A percentile compares a stretch with the other conserved stretches of the same genome.
Conservation (phyloP, 2,797 vertebrate species). For the Microcaecilia unicolor region DNA sequence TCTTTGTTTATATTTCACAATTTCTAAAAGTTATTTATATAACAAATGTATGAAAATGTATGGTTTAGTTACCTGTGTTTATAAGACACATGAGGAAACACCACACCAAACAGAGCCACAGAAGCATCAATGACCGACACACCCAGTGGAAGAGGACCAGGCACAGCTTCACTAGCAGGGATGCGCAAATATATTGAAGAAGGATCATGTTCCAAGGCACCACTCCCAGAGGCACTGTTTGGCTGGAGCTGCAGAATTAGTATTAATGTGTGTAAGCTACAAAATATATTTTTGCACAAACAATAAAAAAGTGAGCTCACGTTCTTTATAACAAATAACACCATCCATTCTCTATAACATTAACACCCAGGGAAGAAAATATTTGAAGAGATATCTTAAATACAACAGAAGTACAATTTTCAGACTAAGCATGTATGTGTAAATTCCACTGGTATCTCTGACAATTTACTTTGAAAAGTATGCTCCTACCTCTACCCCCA, state of each 20-base stretch:
- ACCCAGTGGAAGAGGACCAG: constrained; percentile 88
- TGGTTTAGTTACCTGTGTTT: constrained; percentile 85
- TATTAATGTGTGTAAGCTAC: neutral
- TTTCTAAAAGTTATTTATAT: too few species aligned
- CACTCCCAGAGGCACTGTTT: constrained; percentile 94
- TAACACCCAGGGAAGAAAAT: too few species aligned
- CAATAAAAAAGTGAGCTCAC: neutral
- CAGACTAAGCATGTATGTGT: too few species aligned
- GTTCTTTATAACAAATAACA: too few species aligned
- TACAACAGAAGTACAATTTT: too few species aligned
- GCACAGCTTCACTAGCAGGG: constrained; percentile 86
- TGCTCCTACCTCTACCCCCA: too few species aligned
- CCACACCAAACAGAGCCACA: constrained; percentile 93
- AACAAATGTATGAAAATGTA: too few species aligned
- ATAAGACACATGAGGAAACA: constrained; percentile 95
- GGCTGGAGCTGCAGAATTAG: constrained; percentile 81
- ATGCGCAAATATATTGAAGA: constrained; percentile 95
- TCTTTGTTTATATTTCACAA: too few species aligned
- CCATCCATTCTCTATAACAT: too few species aligned
- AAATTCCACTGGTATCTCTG: too few species aligned
- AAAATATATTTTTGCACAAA: neutral
- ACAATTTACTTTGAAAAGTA: too few species aligned
- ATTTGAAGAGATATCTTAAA: too few species aligned
- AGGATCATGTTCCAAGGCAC: constrained; percentile 91
- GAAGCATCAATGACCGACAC: constrained; percentile 96